Evolutionary conservation across 2,888 invertebrate species (phyloP), one percentile per base, ranked within the genome.

Genomic region (Podabrus alpinus): DNA sequence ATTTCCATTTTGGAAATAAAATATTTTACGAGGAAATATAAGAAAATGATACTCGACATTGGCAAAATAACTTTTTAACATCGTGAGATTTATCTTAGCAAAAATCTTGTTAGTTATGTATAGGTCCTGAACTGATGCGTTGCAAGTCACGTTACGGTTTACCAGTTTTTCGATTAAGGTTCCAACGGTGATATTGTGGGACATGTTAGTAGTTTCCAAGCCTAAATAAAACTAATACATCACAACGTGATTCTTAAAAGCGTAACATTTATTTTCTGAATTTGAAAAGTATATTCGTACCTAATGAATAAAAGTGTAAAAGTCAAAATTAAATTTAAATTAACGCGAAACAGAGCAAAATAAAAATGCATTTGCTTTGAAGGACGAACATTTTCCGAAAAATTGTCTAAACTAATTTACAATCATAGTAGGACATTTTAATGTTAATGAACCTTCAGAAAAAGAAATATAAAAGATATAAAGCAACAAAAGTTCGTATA

Each of bases 91-190:
- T 45, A 45, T 45, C 45, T 45, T 45, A 45, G 45, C 45, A 45
- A 85, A 91, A 93, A 85, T 93, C 91, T 62, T 89, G 84, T 59
- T 90, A 90, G 83, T 93, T 45, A 45, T 91, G 80, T 90, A 91
- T 88, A 93, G 92, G 81, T 93, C 93, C 89, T 92, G 92, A 71
- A 93, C 93, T 1, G 92, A 92, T 0, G 92, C 92, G 80, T 92
- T 89, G 79, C 93, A 93, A 70, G 92, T 89, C 0, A 91, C 89
- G 24, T 91, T 87, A 7, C 82, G 82, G 66, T 90, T 88, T 75
- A 86, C 86, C 0, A 92, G 92, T 79, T 91, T 91, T 74, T 88
- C 89, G 17, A 94, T 89, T 82, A 91, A 86, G 0, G 90, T 90
- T 3, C 84, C 83, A 74, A 87, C 87, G 13, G 71, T 80, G 7